Conservation (phyloP, 2,797 vertebrate genomes). For the Sitta carolinensis region DNA sequence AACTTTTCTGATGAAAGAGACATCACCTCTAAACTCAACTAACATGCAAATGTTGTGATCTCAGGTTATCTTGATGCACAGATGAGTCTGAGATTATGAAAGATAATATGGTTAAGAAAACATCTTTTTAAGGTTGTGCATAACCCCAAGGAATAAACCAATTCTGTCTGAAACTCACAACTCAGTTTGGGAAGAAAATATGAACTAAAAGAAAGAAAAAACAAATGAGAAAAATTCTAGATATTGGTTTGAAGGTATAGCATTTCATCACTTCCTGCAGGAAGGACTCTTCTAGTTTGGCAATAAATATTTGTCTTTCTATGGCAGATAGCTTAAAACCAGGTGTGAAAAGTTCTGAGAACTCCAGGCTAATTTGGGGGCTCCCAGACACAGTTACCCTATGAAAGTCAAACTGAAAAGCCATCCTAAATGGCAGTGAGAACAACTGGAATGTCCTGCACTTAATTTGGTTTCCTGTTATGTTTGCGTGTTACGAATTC, state of each 20-base stretch:
- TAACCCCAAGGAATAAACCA: not conserved
- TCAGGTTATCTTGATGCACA: not conserved
- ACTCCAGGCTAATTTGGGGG: not conserved
- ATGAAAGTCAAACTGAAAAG: not conserved
- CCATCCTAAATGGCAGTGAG: not conserved
- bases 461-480: not conserved
- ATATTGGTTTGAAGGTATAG: not conserved
- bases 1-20: conserved; percentile 14
- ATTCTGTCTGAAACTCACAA: not conserved
- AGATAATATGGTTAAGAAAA: not conserved
- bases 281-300: not conserved
- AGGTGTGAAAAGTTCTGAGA: not conserved
- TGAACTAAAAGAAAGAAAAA: not conserved
- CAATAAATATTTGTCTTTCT: not conserved
- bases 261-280: not conserved
- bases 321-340: not conserved
- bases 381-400: not conserved
- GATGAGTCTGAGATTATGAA: not conserved
- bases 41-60: not conserved
- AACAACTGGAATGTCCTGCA: not conserved
- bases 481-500: not conserved
- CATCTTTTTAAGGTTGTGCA: not conserved
- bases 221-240: accelerated
- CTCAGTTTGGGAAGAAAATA: not conserved
- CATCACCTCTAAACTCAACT: not conserved